Evolutionary conservation across 92 coral and sea anemone species (phyloP), one percentile per base, ranked within the genome.

Genomic region (Parazoanthus atlanticus): DNA sequence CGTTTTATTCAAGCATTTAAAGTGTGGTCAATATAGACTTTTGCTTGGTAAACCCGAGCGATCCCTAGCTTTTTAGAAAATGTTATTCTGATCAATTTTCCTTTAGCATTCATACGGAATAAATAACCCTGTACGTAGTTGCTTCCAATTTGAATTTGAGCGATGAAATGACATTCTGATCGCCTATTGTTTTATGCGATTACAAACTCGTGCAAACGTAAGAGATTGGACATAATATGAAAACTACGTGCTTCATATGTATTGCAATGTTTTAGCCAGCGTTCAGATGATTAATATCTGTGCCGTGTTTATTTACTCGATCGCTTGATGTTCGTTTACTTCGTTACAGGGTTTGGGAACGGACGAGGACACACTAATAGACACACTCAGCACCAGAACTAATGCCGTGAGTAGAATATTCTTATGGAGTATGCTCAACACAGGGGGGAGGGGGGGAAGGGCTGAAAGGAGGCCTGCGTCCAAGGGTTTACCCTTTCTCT

Each of bases 331-430:
- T 11, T 41, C 31, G 31, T 71, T 71, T 8, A 6, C 19, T 69
- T 26, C 11, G 47, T 2, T 67, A 29, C 36, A 83, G 86, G 86
- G 86, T 9, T 41, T 66, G 8, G 86, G 86, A 41, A 66, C 64
- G 41, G 86, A 66, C 36, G 77, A 83, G 66, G 86, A 82, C 58
- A 11, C 34, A 21, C 86, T 82, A 1, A 82, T 82, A 64, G 86
- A 65, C 21, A 66, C 69, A n/a, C 86, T 83, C 86, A 83, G 77
- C 28, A 69, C 76, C 17, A 36, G 54, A 23, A 83, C 13, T 26
- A 83, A 83, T 17, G 2, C 77, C 34, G 86, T 83, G 58, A 83
- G 86, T 83, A 69, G 1, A 21, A 12, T 12, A 15, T 79, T 19
- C 43, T 32, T 75, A 21, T 19, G 15, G 46, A 19, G 17, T 1